Conservation (phyloP, 1,140 invertebrate species). For the Magallana ariakensis region DNA sequence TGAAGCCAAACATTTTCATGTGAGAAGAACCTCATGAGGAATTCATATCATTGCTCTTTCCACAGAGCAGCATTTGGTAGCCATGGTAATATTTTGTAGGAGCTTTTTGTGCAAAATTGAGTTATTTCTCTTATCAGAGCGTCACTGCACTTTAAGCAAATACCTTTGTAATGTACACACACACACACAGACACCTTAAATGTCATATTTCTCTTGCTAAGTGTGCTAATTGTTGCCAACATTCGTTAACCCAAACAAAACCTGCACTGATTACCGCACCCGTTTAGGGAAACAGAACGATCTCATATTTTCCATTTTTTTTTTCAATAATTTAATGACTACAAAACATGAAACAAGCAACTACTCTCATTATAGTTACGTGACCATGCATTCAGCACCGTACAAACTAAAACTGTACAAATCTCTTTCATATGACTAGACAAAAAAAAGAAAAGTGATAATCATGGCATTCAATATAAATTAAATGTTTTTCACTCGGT, state of each 20-base stretch:
- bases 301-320: neutral
- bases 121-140: neutral
- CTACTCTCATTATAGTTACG: neutral
- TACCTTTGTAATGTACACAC: too few species aligned
- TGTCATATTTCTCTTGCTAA: neutral
- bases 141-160: neutral
- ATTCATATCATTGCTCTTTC: too few species aligned
- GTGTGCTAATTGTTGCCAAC: too few species aligned
- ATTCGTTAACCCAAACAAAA: too few species aligned
- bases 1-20: too few species aligned
- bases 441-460: neutral
- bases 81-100: too few species aligned
- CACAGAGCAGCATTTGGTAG: too few species aligned
- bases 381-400: constrained; percentile 7
- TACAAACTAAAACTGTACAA: constrained; percentile 19
- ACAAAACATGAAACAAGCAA: constrained; percentile 24
- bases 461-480: neutral
- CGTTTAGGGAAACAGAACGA: too few species aligned
- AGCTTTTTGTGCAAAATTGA: neutral
- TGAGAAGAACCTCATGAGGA: too few species aligned
- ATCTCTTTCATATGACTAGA: neutral
- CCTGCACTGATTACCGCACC: too few species aligned
- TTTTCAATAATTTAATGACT: constrained; percentile 3
- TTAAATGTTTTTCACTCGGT: neutral
- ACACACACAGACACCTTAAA: too few species aligned